These are phyloP conservation scores for Zoanthus solanderi DNA, from an alignment of 92 coral and sea anemone species.

Conservation along the genomic window DNA sequence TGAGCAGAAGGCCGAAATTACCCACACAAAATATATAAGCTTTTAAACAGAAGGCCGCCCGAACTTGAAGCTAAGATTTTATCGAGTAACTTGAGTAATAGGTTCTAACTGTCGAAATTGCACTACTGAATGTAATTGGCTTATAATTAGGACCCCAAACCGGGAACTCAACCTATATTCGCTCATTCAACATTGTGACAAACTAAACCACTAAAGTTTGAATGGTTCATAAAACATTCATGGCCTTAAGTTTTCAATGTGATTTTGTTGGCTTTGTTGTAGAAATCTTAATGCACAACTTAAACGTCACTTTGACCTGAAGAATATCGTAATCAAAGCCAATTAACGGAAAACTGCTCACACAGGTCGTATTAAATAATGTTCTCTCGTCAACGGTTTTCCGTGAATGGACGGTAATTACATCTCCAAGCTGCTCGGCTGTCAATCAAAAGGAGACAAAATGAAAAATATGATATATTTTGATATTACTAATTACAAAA, in stretches of 20 bases:
- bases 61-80: slow-evolving; percentile 21
- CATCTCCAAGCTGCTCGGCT: neutral
- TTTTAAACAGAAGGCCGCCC: neutral
- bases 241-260: neutral
- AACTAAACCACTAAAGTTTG: neutral
- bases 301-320: neutral
- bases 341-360: neutral
- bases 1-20: neutral
- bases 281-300: neutral
- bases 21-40: no score
- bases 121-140: neutral
- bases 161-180: neutral
- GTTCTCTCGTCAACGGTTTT: slow-evolving; percentile 17
- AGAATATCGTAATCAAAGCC: neutral
- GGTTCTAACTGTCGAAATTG: slow-evolving; percentile 12
- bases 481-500: neutral
- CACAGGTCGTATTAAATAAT: neutral
- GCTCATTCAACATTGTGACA: neutral
- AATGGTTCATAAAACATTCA: slow-evolving; percentile 24
- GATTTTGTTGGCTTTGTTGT: slow-evolving; percentile 2
- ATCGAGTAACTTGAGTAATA: slow-evolving; percentile 30
- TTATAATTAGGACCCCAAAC: neutral
- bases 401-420: slow-evolving; percentile 2
- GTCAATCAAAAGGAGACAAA: slow-evolving; percentile 28
- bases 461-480: neutral